These are phyloP conservation scores for Accipiter virgatus DNA, from an alignment of 2,113 vertebrate species.

Conservation along the genomic window DNA sequence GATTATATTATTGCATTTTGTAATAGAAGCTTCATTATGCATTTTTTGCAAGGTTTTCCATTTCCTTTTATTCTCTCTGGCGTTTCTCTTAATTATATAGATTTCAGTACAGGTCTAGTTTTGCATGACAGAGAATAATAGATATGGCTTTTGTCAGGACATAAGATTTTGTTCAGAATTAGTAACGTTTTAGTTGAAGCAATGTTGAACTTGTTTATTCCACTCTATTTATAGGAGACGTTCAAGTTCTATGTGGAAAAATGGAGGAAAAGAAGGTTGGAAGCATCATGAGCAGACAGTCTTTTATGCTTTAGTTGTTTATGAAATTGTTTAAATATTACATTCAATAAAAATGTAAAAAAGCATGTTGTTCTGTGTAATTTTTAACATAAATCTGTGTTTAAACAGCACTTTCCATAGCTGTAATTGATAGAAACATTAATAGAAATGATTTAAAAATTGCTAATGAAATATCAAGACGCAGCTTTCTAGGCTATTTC, in stretches of 20 bases:
- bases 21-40: slow-evolving; percentile 50
- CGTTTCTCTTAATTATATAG: slow-evolving; percentile 57
- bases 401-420: not conserved
- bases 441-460: not conserved
- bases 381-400: slow-evolving; percentile 30
- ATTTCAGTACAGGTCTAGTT: slow-evolving; percentile 29
- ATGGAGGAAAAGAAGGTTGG: slow-evolving; percentile 59
- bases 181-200: slow-evolving; percentile 11
- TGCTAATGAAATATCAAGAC: not conserved
- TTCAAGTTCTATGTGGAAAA: slow-evolving; percentile 83
- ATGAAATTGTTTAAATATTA: slow-evolving; percentile 43
- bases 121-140: slow-evolving; percentile 45
- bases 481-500: not conserved
- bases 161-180: not conserved
- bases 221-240: slow-evolving; percentile 76
- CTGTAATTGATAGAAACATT: not conserved
- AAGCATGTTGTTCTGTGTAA: not conserved
- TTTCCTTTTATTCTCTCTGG: slow-evolving; percentile 40
- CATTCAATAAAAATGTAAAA: slow-evolving; percentile 31
- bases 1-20: slow-evolving; percentile 55
- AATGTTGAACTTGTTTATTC: slow-evolving; percentile 17
- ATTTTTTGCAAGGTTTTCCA: slow-evolving; percentile 49
- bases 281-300: not conserved
- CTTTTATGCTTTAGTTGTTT: slow-evolving; percentile 1
- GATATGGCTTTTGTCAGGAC: not conserved